Conservation (phyloP, 1,140 invertebrate genomes). For the Cydia splendana region DNA sequence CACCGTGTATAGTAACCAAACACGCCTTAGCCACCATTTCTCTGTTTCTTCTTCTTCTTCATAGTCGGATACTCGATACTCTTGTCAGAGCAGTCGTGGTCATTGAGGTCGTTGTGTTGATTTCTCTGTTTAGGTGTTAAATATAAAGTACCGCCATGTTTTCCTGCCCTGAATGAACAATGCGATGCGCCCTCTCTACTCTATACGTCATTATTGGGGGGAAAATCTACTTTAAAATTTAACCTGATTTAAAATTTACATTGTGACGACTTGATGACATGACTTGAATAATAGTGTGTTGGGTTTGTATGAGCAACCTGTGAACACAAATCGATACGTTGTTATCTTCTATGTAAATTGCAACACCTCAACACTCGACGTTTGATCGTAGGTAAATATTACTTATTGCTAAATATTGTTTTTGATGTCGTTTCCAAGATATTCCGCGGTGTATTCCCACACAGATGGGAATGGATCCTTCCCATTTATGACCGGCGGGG, state of each 20-base stretch:
- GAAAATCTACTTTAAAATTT: not conserved
- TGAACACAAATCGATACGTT: conserved; percentile 8
- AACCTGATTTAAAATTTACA: not conserved
- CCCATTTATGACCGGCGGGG: no score
- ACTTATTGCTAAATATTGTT: not conserved
- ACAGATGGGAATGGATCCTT: no score
- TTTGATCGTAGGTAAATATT: not conserved
- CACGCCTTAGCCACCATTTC: no score
- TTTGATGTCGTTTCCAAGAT: no score
- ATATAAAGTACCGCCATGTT: not conserved
- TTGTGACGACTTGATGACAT: not conserved
- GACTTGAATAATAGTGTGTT: not conserved
- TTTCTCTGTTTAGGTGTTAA: no score
- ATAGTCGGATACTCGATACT: no score
- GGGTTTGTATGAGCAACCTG: not conserved
- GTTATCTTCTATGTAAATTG: conserved; percentile 1
- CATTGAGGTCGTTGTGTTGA: no score
- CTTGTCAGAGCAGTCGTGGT: no score
- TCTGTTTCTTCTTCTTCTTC: no score
- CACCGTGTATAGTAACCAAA: no score
- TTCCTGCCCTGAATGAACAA: not conserved
- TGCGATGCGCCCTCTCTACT: not conserved
- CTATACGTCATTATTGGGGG: not conserved
- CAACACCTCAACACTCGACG: not conserved
- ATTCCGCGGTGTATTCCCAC: no score